phyloP scores from a whole-genome alignment of 1,140 invertebrate genomes.

The Armadillidium nasatum region DNA sequence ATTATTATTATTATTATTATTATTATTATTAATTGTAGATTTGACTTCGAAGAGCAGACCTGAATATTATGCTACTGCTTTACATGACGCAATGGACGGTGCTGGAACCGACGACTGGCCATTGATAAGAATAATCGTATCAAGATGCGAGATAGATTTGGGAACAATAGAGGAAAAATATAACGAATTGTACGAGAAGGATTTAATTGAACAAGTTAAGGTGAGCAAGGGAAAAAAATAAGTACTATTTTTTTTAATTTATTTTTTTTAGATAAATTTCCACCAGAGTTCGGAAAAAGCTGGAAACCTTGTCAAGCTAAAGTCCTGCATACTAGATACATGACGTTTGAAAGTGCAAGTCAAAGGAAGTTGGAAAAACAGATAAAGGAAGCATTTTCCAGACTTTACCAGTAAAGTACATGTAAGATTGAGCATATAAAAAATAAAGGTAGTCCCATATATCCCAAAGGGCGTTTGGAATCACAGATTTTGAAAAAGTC shows the following conservation, averaged over 20 bases:
- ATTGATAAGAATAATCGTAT: conserved; percentile 53
- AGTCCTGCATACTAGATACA: too few species aligned
- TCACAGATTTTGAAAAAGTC: too few species aligned
- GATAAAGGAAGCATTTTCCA: too few species aligned
- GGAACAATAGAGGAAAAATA: conserved; percentile 14
- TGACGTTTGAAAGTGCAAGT: too few species aligned
- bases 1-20: too few species aligned
- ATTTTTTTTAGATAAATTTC: background rate
- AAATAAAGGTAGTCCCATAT: too few species aligned
- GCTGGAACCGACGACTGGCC: conserved; percentile 50
- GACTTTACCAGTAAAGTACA: too few species aligned
- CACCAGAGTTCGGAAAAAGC: too few species aligned
- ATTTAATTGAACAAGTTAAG: conserved; percentile 29
- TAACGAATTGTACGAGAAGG: background rate
- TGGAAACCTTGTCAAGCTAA: too few species aligned
- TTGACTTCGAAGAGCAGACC: conserved; percentile 45
- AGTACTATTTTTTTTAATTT: background rate
- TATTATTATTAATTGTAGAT: background rate
- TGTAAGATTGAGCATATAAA: too few species aligned
- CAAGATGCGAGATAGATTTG: conserved; percentile 46
- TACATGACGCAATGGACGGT: conserved; percentile 52
- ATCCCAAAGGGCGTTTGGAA: too few species aligned
- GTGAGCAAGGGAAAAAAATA: background rate
- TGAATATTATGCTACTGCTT: conserved; percentile 52
- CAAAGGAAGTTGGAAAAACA: too few species aligned